These are phyloP conservation scores for Syrrhaptes paradoxus DNA, from an alignment of 2,113 vertebrate genomes.

Conservation along the genomic window DNA sequence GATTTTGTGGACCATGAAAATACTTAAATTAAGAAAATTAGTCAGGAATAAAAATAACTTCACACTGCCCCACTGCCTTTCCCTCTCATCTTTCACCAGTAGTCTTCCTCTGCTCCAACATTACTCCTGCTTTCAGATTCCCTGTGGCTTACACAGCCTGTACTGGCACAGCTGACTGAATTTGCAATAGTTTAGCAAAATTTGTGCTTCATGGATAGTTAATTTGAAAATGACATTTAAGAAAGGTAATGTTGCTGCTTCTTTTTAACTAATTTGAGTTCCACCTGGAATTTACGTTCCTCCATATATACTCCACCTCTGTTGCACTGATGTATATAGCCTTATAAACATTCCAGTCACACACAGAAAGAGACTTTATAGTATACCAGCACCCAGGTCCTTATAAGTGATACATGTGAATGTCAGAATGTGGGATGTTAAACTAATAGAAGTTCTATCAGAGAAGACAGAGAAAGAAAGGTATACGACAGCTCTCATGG, in stretches of 20 bases:
- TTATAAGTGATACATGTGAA: background rate
- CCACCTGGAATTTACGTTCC: background rate
- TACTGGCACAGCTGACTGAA: background rate
- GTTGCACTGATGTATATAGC: background rate
- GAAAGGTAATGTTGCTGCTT: background rate
- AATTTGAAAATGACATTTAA: background rate
- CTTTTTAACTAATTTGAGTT: background rate
- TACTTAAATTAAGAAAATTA: background rate
- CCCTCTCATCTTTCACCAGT: background rate
- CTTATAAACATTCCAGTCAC: background rate
- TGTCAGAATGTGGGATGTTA: background rate
- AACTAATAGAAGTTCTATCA: background rate
- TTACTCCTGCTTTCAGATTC: background rate
- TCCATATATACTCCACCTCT: background rate
- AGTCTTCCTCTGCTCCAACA: background rate
- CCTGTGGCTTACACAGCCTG: background rate
- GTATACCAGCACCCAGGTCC: background rate
- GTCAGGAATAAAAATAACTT: slow-evolving; percentile 35
- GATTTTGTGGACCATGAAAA: background rate
- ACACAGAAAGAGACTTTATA: background rate
- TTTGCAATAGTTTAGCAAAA: background rate
- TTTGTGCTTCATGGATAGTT: background rate
- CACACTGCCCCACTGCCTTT: background rate
- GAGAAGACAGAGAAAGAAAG: slow-evolving; percentile 32
- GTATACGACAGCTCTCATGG: background rate